These are phyloP conservation scores for Netelia fuscicornis DNA, from an alignment of 2,888 invertebrate genomes.

Conservation along the genomic window DNA sequence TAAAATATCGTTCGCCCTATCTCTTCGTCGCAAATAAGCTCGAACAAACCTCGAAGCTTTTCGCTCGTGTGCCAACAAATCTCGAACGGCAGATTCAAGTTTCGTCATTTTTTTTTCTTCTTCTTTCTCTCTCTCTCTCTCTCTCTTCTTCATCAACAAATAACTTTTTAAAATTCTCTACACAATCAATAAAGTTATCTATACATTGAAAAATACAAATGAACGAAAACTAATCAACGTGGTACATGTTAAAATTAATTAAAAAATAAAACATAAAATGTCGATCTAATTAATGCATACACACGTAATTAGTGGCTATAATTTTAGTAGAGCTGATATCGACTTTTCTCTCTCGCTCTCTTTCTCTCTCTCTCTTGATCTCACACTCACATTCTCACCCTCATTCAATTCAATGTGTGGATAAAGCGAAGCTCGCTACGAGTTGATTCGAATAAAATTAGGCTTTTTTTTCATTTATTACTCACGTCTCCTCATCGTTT, in stretches of 20 bases:
- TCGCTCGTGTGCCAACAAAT: constrained; percentile 37
- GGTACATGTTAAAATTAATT: neutral
- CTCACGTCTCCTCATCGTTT: constrained; percentile 7
- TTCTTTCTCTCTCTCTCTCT: neutral
- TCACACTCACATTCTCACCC: constrained; percentile 34
- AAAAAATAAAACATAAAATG: constrained; percentile 25
- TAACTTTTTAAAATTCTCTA: constrained; percentile 66
- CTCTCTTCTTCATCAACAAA: constrained; percentile 45
- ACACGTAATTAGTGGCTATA: constrained; percentile 61
- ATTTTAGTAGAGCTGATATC: constrained; percentile 56
- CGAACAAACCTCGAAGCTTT: neutral
- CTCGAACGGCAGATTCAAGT: constrained; percentile 13
- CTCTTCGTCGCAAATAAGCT: neutral
- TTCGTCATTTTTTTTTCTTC: neutral
- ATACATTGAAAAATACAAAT: constrained; percentile 49
- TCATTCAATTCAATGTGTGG: constrained; percentile 59
- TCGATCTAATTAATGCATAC: constrained; percentile 53
- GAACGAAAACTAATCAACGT: neutral
- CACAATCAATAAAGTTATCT: constrained; percentile 61
- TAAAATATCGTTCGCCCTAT: neutral
- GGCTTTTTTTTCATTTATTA: constrained; percentile 54
- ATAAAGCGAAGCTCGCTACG: constrained; percentile 66
- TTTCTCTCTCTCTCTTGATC: constrained; percentile 47
- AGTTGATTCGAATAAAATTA: constrained; percentile 66
- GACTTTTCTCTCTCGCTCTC: constrained; percentile 41